These are phyloP conservation scores for Hydractinia echinata DNA, from an alignment of 30 jellyfish, hydroid and myxozoan genomes.

Conservation along the genomic window DNA sequence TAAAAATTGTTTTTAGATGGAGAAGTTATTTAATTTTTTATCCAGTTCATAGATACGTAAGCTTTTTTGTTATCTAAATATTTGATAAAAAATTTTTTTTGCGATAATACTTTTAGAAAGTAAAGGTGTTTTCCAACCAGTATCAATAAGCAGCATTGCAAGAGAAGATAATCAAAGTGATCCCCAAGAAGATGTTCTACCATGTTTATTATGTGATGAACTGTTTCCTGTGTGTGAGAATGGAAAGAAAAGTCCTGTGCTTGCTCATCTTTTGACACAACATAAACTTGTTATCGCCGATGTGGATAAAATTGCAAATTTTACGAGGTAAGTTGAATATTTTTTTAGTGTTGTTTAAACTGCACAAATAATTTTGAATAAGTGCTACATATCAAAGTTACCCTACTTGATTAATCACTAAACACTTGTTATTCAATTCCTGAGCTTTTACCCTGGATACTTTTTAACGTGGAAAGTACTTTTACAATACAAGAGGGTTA, in stretches of 20 bases:
- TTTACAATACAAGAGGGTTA: too few species aligned
- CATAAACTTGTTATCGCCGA: conserved; percentile 82
- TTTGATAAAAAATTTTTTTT: too few species aligned
- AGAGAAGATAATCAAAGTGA: neutral
- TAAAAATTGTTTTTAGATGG: too few species aligned
- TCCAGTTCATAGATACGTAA: too few species aligned
- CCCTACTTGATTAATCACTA: neutral
- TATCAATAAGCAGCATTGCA: neutral
- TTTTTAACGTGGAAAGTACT: too few species aligned
- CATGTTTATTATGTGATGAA: conserved; percentile 61
- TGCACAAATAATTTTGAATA: neutral
- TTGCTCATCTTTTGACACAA: conserved; percentile 75
- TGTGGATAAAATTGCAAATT: conserved; percentile 70
- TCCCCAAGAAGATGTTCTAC: conserved; percentile 21
- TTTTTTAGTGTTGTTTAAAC: neutral
- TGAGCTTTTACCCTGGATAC: too few species aligned
- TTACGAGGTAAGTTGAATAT: conserved; percentile 54
- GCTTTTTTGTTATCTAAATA: too few species aligned
- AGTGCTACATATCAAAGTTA: neutral
- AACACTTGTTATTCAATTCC: too few species aligned
- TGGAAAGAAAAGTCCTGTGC: conserved; percentile 70
- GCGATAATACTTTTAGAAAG: neutral
- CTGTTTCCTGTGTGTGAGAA: conserved; percentile 67
- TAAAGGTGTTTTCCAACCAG: neutral
- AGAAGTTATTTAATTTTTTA: too few species aligned